These are phyloP conservation scores for Cervus canadensis DNA, from an alignment of 2,113 vertebrate genomes.

Conservation along the genomic window DNA sequence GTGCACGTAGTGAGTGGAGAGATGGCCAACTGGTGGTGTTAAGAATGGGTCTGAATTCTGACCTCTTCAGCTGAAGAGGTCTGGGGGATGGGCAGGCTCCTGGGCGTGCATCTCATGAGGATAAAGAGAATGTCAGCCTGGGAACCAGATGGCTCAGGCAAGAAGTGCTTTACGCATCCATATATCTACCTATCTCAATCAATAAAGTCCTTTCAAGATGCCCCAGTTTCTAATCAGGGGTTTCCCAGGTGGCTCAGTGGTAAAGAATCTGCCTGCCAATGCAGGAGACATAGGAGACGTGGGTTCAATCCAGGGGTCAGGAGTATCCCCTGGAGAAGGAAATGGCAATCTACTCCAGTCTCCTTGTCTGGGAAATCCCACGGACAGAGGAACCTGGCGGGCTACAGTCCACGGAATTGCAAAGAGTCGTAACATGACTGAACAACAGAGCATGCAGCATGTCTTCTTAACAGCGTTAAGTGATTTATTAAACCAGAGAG, in stretches of 20 bases:
- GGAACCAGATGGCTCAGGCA: not conserved
- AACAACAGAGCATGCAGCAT: not conserved
- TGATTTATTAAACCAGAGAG: slow-evolving; percentile 52
- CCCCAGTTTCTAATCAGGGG: not conserved
- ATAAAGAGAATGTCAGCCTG: not conserved
- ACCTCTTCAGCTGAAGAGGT: not conserved
- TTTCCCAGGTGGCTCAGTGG: not conserved
- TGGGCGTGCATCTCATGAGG: not conserved
- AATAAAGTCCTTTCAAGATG: not conserved
- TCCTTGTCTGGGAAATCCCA: not conserved
- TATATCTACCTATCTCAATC: not conserved
- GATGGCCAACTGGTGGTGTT: not conserved
- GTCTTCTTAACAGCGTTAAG: not conserved
- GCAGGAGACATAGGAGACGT: not conserved
- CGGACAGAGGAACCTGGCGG: not conserved
- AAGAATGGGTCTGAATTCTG: not conserved
- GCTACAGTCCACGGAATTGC: not conserved
- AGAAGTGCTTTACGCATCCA: not conserved
- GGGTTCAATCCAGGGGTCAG: not conserved
- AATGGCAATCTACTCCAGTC: not conserved
- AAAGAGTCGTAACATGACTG: not conserved
- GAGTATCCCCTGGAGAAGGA: not conserved
- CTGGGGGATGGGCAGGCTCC: not conserved
- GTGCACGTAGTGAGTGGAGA: not conserved
- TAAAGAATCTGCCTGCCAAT: not conserved